Evolutionary conservation across 1,140 invertebrate genomes (phyloP).

Genomic region (Calephelis virginiensis): DNA sequence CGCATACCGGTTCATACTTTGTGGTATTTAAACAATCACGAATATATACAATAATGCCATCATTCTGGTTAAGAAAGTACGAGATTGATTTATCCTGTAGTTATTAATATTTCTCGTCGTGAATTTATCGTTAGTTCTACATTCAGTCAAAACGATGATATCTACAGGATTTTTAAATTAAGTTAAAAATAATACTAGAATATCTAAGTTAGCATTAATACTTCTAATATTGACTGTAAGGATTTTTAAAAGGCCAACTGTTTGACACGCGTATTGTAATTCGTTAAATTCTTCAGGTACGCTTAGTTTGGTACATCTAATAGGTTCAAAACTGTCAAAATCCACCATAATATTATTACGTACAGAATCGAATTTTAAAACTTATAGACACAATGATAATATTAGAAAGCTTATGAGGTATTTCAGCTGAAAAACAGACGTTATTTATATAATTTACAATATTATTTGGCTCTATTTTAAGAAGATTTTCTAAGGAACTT

Average conservation of each 20-base stretch:
- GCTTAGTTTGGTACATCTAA: neutral
- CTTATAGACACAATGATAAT: too few species aligned
- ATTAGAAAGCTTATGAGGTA: too few species aligned
- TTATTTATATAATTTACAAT: too few species aligned
- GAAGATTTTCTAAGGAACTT: too few species aligned
- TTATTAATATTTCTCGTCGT: conserved; percentile 7
- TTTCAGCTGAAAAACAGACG: neutral
- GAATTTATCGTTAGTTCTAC: conserved; percentile 2
- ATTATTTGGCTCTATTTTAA: too few species aligned
- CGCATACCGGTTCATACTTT: too few species aligned
- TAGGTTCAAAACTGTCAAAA: neutral
- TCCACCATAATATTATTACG: neutral
- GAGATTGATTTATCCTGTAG: conserved; percentile 3
- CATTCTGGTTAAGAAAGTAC: neutral
- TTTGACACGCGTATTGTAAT: neutral
- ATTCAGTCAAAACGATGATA: neutral
- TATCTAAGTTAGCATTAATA: conserved; percentile 5
- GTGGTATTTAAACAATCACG: neutral
- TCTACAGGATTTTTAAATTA: conserved; percentile 5
- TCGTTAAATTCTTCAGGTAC: conserved; percentile 1
- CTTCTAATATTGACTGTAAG: conserved; percentile 3
- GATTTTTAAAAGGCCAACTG: neutral
- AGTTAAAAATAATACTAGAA: neutral
- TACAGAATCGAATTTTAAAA: too few species aligned
- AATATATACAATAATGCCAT: conserved; percentile 3